A percentile compares a stretch with the other conserved stretches of the same genome.
phyloP scores from a whole-genome alignment of 1,140 invertebrate species.

The Cydia splendana region DNA sequence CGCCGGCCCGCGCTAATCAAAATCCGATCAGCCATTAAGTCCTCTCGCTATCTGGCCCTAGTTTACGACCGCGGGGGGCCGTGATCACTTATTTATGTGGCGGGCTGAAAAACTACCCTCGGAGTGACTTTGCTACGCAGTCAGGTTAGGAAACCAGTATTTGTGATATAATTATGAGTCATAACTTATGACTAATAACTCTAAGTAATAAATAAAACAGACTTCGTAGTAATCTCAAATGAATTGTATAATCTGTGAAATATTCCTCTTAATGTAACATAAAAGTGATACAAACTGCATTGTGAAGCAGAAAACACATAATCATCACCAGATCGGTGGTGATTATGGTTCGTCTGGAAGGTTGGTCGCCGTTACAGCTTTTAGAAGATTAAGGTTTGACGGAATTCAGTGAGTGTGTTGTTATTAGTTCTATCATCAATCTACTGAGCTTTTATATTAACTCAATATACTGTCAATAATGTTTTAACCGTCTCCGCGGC shows the following conservation, averaged over 20 bases:
- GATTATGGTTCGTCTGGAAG: too few relatives aligned
- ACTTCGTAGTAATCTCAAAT: neutral
- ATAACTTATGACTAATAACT: too few relatives aligned
- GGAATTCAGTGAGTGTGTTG: neutral
- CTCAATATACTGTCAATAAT: neutral
- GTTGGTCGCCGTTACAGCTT: too few relatives aligned
- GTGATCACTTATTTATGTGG: conserved; percentile 76
- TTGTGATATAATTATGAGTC: neutral
- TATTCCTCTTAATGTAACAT: too few relatives aligned
- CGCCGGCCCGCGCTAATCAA: conserved; percentile 77
- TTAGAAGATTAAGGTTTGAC: too few relatives aligned
- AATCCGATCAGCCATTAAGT: conserved; percentile 79
- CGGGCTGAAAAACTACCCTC: conserved; percentile 73
- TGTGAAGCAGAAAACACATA: too few relatives aligned
- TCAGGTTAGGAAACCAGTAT: conserved; percentile 20
- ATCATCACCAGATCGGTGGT: too few relatives aligned
- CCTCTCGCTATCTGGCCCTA: conserved; percentile 75
- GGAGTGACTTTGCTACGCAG: conserved; percentile 34
- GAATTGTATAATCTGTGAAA: neutral
- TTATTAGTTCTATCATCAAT: neutral
- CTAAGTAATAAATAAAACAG: neutral
- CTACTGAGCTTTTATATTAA: neutral
- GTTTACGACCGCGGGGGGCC: conserved; percentile 69
- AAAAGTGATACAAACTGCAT: too few relatives aligned
- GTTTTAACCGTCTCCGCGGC: conserved; percentile 42